phyloP scores from a whole-genome alignment of 2,113 vertebrate genomes.

The Amazona vittata region DNA sequence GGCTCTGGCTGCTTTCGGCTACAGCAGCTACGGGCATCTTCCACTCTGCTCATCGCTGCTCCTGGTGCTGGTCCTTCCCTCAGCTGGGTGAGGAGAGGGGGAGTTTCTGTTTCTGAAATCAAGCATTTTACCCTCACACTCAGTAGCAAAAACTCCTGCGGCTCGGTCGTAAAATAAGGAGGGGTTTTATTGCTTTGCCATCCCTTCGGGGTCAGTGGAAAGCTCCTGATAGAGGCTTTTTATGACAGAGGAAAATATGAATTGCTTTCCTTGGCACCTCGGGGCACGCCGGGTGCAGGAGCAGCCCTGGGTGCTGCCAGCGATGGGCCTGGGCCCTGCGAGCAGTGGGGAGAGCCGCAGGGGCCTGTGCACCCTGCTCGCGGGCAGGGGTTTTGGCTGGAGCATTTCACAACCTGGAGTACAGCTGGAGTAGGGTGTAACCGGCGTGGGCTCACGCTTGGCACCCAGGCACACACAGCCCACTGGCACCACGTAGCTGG shows the following conservation, averaged over 20 bases:
- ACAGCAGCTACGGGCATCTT: neutral
- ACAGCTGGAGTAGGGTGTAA: neutral
- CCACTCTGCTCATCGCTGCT: neutral
- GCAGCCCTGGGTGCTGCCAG: neutral
- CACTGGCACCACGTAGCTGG: neutral
- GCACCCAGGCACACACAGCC: rapidly evolving
- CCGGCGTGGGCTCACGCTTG: neutral
- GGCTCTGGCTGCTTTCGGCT: neutral
- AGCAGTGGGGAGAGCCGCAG: neutral
- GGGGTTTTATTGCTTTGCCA: neutral
- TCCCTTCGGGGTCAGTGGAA: neutral
- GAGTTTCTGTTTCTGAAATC: neutral
- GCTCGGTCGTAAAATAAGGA: conserved; percentile 2
- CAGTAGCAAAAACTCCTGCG: neutral
- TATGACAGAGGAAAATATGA: neutral
- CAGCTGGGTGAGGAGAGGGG: rapidly evolving
- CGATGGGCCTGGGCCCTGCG: neutral
- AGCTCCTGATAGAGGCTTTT: neutral
- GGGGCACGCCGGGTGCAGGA: neutral
- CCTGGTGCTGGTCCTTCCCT: neutral
- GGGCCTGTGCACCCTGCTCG: neutral
- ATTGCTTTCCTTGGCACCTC: neutral
- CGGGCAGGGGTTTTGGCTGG: neutral
- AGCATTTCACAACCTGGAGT: neutral
- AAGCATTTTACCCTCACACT: neutral